These are phyloP conservation scores for Tenthredo scrophulariae DNA, from an alignment of 2,888 invertebrate genomes.

Conservation along the genomic window DNA sequence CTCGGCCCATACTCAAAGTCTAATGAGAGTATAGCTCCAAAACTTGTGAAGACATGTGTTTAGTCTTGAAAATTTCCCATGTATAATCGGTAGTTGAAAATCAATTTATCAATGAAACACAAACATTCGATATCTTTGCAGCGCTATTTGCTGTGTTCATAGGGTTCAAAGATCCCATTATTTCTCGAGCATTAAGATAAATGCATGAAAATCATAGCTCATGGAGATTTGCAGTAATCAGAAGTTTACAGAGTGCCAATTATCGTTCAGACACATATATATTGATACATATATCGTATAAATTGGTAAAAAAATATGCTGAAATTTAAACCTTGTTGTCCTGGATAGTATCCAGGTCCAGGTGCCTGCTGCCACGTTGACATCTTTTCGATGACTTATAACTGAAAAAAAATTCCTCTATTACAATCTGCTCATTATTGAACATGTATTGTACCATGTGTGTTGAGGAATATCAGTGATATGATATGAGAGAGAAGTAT, in stretches of 20 bases:
- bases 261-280: background rate
- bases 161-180: too few species aligned
- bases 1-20: background rate
- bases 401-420: slow-evolving; percentile 73
- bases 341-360: slow-evolving; percentile 73
- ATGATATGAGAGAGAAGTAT: background rate
- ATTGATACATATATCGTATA: background rate
- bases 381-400: slow-evolving; percentile 70
- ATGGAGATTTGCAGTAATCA: background rate
- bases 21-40: background rate
- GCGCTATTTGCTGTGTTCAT: background rate
- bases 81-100: background rate
- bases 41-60: background rate
- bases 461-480: background rate
- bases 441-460: background rate
- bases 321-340: slow-evolving; percentile 74
- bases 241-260: slow-evolving; percentile 30
- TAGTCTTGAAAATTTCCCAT: background rate
- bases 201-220: background rate
- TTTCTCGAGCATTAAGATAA: too few species aligned
- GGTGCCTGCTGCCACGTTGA: slow-evolving; percentile 75
- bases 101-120: background rate
- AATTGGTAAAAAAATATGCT: slow-evolving; percentile 40
- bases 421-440: slow-evolving; percentile 56
- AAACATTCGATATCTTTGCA: background rate